Evolutionary conservation across 1,140 invertebrate species (phyloP), one percentile per base, ranked within the genome.

Genomic region (Lepidurus arcticus): DNA sequence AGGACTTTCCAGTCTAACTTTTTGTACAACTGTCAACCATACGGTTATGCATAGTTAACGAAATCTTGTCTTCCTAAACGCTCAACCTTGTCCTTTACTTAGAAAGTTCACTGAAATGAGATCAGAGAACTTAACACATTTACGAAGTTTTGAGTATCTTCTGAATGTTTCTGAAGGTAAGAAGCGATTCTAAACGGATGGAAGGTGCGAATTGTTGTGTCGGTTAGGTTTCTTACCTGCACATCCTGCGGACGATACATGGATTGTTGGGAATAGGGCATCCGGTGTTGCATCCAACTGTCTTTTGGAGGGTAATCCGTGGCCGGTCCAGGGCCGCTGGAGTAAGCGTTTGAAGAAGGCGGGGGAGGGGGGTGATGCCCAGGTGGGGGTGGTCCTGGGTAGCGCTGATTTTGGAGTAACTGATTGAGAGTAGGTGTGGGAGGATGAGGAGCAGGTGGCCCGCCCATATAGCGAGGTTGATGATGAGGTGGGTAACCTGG

Each of bases 401-500:
- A 65, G 53, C 53, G 53, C 21, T 65, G 53, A 65, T 65, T 65
- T 16, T 65, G 53, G n/a, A 65, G 53, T 16, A 65, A 65, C 53
- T 65, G 53, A 16, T 65, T 65, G 16, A 65, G 53, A 7, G 53
- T 65, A n/a, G 53, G 53, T 21, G 53, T 65, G 53, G 53, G 53
- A 13, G 53, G 53, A 65, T 65, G 53, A 65, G 53, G 53, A 65
- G 53, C 53, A 65, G 53, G 53, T 9, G 53, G 53, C 21, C 53
- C 53, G 53, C 53, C 53, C 53, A 45, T 24, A 42, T 16, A 45
- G 65, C 76, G 26, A 47, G 44, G 44, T 42, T 76, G 76, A 76
- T 76, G 76, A 76, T 53, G 44, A 53, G 76, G 76, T 9, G 76
- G 76, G 42, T 76, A 76, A 47, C 76, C 65, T 65, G 53, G 53